Evolutionary conservation across 2,888 invertebrate species (phyloP).

Genomic region (Eugnorisma glareosa): DNA sequence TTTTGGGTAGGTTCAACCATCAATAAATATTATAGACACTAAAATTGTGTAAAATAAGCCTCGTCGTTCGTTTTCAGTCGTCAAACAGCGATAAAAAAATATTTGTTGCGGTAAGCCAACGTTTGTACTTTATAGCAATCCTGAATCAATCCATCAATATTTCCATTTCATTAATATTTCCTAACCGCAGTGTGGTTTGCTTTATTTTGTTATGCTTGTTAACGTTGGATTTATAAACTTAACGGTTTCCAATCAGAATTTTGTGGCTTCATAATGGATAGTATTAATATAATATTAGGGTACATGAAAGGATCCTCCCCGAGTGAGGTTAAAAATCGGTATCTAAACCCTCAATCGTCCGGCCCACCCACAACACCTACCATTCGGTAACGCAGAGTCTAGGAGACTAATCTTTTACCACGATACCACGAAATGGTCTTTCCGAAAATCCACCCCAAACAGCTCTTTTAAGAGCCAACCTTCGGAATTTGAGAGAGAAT

Average conservation of each 20-base stretch:
- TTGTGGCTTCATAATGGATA: neutral
- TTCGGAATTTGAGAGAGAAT: no score
- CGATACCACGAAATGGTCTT: no score
- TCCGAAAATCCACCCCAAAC: no score
- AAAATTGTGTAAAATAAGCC: neutral
- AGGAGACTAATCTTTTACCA: no score
- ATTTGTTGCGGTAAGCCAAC: neutral
- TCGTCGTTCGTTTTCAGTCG: neutral
- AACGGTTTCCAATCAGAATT: neutral
- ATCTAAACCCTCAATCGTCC: no score
- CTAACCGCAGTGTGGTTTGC: conserved; percentile 21
- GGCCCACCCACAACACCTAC: no score
- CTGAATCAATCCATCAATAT: conserved; percentile 39
- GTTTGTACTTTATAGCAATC: conserved; percentile 5
- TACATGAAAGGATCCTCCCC: no score
- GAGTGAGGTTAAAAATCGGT: no score
- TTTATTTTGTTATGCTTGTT: conserved; percentile 19
- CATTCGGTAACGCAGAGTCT: no score
- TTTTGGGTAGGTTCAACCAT: neutral
- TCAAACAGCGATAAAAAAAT: neutral
- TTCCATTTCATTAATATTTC: conserved; percentile 37
- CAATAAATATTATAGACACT: neutral
- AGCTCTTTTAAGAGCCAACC: no score
- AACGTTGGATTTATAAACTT: neutral
- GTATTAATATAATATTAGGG: neutral